Evolutionary conservation across 2,113 vertebrate species (phyloP), one percentile per base, ranked within the genome.

Genomic region (Hippocampus barbouri): DNA sequence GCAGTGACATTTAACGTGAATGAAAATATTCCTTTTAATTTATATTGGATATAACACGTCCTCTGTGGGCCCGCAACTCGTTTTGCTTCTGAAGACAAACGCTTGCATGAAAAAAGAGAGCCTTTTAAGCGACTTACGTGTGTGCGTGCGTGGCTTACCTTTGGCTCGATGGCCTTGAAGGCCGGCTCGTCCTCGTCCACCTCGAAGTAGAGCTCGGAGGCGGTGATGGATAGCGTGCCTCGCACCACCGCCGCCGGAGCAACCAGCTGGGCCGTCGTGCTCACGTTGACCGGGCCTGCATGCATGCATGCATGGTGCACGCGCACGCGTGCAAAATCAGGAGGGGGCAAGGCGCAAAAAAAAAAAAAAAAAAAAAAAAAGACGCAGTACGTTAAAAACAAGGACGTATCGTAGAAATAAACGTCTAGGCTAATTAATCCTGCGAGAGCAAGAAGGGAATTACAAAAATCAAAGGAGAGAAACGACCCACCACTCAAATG

Each of bases 141-240:
- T 34, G 30, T 34, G 34, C 34, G 4, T 34, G 34, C 5, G 1
- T 9, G 6, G 8, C 5, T 94, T 95, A 99, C 97, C 97, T 98
- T 98, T 1, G 96, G 92, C 88, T 99, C 96, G 74, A 96, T 94
- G 92, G 94, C 93, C 93, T 94, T 98, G 93, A 96, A 98, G 93
- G 89, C 88, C 56, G 94, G 88, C 71, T 99, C 96, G 72, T 99
- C 97, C 89, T 99, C 97, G 81, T 99, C 96, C 88, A 98, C 97
- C 89, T 98, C 97, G 80, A 99, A 99, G 93, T 94, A 99, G 80
- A 99, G 92, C 90, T 98, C 97, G 43, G 94, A 95, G 81, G 94
- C 88, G 72, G 95, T 99, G 92, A 99, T 91, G 82, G 97, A 99
- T 86, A 99, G 93, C 53, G 94, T 98, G 69, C 97, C 97, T 89